Percentiles rank a stretch among this genome's conserved stretches.
Evolutionary conservation across 1,140 invertebrate genomes (phyloP).

Genomic region (Pseudomyrmex gracilis): DNA sequence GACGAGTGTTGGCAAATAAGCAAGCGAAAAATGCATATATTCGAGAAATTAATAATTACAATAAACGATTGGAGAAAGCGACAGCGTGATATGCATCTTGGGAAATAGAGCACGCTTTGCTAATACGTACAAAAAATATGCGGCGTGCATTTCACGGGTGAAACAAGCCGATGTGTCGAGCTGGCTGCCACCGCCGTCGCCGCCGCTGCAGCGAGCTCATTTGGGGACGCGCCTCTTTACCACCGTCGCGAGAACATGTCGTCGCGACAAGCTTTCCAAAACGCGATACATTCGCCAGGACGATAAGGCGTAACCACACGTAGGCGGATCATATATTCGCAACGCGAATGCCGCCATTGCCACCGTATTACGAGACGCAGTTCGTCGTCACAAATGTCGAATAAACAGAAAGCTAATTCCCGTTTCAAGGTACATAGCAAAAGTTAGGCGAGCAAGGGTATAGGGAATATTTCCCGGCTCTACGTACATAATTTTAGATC

Average conservation of each 20-base stretch:
- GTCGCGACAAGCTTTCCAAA: background rate
- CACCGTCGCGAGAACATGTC: background rate
- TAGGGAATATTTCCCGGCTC: background rate
- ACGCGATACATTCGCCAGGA: background rate
- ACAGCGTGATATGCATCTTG: constrained; percentile 67
- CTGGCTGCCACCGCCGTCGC: background rate
- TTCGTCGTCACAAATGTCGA: constrained; percentile 75
- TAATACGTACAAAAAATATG: background rate
- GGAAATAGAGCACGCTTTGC: constrained; percentile 66
- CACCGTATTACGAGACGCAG: constrained; percentile 37
- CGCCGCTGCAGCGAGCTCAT: constrained; percentile 10
- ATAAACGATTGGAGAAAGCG: constrained; percentile 35
- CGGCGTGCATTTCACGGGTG: background rate
- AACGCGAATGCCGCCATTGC: background rate
- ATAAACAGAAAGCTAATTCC: constrained; percentile 74
- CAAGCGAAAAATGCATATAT: constrained; percentile 4
- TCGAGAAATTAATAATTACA: constrained; percentile 44
- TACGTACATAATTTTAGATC: background rate
- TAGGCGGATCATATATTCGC: background rate
- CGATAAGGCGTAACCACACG: background rate
- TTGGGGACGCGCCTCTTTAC: background rate
- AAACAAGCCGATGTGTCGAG: constrained; percentile 35
- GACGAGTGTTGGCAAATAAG: background rate
- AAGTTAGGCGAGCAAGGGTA: background rate
- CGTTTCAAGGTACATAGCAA: constrained; percentile 79